Conservation (phyloP, 2,888 invertebrate genomes). For the Phalera bucephala region DNA sequence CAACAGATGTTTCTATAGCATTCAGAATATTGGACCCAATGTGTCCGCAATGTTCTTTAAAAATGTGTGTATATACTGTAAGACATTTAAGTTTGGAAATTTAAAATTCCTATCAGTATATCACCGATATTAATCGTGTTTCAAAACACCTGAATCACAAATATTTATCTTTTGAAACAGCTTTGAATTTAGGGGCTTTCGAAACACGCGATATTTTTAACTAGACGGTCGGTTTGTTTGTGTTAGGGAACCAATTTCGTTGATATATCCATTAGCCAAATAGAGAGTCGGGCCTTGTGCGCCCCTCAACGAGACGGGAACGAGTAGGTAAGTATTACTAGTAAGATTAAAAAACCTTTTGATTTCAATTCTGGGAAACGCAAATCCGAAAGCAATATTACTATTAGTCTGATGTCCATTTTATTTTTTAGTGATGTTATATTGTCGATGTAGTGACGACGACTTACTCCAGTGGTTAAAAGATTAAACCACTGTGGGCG, state of each 20-base stretch:
- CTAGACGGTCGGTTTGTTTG: constrained; percentile 38
- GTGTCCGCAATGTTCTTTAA: too few species aligned
- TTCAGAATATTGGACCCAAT: too few species aligned
- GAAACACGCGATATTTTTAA: constrained; percentile 31
- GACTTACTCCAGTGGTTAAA: too few species aligned
- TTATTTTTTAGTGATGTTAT: background rate
- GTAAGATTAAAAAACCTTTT: constrained; percentile 33
- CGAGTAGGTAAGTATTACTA: constrained; percentile 31
- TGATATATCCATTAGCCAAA: constrained; percentile 61
- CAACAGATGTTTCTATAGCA: too few species aligned
- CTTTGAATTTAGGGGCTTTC: background rate
- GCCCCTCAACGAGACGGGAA: constrained; percentile 38
- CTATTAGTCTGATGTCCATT: constrained; percentile 1
- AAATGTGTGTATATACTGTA: too few species aligned
- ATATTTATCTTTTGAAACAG: background rate
- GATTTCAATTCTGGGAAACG: too few species aligned
- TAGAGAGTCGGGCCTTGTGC: constrained; percentile 36
- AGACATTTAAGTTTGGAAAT: too few species aligned
- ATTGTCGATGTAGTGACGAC: too few species aligned
- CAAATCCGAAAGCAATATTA: too few species aligned
- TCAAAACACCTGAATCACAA: background rate
- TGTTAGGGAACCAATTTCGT: constrained; percentile 50
- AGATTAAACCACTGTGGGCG: too few species aligned
- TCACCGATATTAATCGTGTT: too few species aligned
- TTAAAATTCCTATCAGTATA: too few species aligned